phyloP scores from a whole-genome alignment of 2,113 vertebrate genomes.

The Ailurus styani region DNA sequence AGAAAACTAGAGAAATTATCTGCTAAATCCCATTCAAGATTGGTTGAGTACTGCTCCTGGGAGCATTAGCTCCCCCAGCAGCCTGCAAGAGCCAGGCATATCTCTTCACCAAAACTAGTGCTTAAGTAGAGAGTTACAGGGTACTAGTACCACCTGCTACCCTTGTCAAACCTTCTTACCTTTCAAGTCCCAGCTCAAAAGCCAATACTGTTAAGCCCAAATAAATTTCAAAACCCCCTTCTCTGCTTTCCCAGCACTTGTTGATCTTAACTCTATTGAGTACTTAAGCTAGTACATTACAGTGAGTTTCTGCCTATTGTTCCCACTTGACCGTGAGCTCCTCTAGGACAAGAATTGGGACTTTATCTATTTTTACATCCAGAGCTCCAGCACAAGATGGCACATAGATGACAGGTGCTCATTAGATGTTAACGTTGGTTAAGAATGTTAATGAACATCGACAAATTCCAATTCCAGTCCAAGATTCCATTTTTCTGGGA shows the following conservation, averaged over 20 bases:
- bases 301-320: background rate
- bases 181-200: background rate
- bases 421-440: background rate
- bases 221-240: background rate
- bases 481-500: background rate
- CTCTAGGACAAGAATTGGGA: background rate
- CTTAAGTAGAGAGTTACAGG: background rate
- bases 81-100: background rate
- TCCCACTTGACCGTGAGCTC: background rate
- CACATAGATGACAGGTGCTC: background rate
- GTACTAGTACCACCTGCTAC: background rate
- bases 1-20: background rate
- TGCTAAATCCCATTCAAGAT: background rate
- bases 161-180: background rate
- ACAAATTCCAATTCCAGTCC: background rate
- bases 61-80: background rate
- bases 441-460: background rate
- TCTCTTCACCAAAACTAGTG: background rate
- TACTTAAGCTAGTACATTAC: background rate
- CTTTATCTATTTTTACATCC: background rate
- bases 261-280: background rate
- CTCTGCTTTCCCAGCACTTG: background rate
- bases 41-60: background rate
- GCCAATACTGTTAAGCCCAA: background rate
- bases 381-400: background rate